A percentile compares a stretch with the other conserved stretches of the same genome.
These are phyloP conservation scores for Scyliorhinus canicula DNA, from an alignment of 2,797 vertebrate species.

Conservation along the genomic window DNA sequence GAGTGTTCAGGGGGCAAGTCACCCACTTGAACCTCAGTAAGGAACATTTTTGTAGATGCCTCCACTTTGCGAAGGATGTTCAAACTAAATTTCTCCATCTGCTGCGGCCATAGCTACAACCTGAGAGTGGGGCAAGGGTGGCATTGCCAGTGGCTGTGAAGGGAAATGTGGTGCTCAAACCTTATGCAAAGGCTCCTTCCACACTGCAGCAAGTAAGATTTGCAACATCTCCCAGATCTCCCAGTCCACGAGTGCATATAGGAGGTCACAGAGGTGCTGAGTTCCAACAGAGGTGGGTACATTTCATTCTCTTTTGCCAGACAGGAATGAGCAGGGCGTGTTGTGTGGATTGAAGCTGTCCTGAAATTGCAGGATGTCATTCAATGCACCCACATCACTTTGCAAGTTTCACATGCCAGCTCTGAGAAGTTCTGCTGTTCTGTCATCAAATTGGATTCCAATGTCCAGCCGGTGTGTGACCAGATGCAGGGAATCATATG, in stretches of 20 bases:
- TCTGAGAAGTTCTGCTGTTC: background rate
- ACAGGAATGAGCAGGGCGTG: too few species aligned
- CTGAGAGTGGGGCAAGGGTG: background rate
- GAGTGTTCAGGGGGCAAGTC: too few species aligned
- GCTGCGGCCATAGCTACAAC: background rate
- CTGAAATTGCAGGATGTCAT: too few species aligned
- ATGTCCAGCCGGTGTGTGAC: too few species aligned
- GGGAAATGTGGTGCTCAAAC: background rate
- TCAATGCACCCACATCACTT: background rate
- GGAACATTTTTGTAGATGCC: background rate
- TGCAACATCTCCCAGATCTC: background rate
- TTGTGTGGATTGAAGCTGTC: too few species aligned
- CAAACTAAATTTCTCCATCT: background rate
- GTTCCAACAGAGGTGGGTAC: background rate
- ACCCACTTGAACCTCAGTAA: background rate
- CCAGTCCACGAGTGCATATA: background rate
- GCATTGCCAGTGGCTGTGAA: background rate
- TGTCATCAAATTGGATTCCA: too few species aligned
- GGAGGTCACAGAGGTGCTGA: background rate
- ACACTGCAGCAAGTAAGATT: background rate
- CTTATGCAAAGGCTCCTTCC: background rate
- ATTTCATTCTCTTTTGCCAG: background rate
- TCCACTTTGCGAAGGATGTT: background rate
- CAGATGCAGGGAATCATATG: too few species aligned
- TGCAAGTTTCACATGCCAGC: background rate